Conservation (phyloP, 2,888 invertebrate genomes). For the Aphodius granarius region DNA sequence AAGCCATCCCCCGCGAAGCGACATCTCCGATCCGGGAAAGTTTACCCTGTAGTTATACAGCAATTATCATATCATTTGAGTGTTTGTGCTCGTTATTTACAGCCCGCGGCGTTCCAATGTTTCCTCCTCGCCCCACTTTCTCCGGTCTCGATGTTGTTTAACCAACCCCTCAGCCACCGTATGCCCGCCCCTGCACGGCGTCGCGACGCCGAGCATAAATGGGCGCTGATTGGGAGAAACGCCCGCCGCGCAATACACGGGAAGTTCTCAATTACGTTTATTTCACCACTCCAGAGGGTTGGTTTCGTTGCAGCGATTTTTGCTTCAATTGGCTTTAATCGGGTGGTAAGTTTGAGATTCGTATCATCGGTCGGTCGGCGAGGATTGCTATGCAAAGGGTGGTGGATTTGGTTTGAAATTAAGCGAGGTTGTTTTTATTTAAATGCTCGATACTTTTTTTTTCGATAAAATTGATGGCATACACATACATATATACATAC, state of each 20-base stretch:
- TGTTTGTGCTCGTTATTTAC: slow-evolving; percentile 46
- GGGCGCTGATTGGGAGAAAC: background rate
- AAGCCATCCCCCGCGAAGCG: slow-evolving; percentile 32
- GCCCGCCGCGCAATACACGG: background rate
- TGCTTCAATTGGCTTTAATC: background rate
- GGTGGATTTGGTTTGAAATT: background rate
- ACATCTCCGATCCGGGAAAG: slow-evolving; percentile 28
- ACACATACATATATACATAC: no score
- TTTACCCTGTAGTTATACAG: slow-evolving; percentile 48
- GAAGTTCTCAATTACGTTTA: background rate
- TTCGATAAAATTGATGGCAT: background rate
- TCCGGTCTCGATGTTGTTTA: background rate
- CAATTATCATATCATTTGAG: slow-evolving; percentile 52
- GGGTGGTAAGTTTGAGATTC: background rate
- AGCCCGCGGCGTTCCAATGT: slow-evolving; percentile 18
- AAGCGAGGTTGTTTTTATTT: background rate
- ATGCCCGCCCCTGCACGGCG: background rate
- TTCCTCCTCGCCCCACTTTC: background rate
- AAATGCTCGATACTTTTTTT: background rate
- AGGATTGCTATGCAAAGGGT: background rate
- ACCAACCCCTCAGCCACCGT: background rate
- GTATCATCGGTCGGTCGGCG: background rate
- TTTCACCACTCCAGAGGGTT: background rate
- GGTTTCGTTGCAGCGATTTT: background rate
- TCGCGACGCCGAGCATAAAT: background rate